These are phyloP conservation scores for Acanthoscelides obtectus DNA, from an alignment of 2,888 invertebrate species.

Conservation along the genomic window DNA sequence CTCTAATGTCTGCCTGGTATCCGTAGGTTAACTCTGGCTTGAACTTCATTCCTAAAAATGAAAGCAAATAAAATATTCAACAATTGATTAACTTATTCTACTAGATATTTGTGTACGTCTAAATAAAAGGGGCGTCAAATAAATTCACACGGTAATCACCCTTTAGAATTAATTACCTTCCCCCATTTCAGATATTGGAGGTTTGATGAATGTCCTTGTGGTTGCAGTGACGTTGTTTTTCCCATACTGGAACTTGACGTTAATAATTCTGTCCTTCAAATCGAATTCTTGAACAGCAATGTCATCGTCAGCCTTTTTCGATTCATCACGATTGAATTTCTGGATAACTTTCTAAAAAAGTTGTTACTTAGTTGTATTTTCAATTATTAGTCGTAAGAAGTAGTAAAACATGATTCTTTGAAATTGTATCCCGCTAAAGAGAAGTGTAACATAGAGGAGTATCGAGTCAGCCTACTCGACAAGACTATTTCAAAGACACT, in stretches of 20 bases:
- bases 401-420: no score
- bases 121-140: neutral
- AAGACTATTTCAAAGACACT: no score
- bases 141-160: no score
- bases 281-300: slow-evolving; percentile 63
- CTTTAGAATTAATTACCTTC: slow-evolving; percentile 46
- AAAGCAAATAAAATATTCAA: no score
- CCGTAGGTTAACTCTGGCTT: slow-evolving; percentile 60
- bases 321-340: slow-evolving; percentile 56
- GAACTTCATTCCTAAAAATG: slow-evolving; percentile 49
- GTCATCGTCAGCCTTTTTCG: slow-evolving; percentile 56
- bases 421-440: no score
- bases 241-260: slow-evolving; percentile 60
- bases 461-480: no score
- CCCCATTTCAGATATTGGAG: slow-evolving; percentile 66
- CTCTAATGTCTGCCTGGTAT: slow-evolving; percentile 63
- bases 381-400: no score
- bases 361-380: no score
- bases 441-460: no score
- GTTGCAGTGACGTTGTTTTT: slow-evolving; percentile 58
- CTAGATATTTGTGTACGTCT: no score
- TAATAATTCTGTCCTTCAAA: slow-evolving; percentile 57
- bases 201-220: slow-evolving; percentile 63
- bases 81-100: no score
- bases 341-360: slow-evolving; percentile 25